Evolutionary conservation across 1,140 invertebrate genomes (phyloP).

Genomic region (Sinonovacula constricta): DNA sequence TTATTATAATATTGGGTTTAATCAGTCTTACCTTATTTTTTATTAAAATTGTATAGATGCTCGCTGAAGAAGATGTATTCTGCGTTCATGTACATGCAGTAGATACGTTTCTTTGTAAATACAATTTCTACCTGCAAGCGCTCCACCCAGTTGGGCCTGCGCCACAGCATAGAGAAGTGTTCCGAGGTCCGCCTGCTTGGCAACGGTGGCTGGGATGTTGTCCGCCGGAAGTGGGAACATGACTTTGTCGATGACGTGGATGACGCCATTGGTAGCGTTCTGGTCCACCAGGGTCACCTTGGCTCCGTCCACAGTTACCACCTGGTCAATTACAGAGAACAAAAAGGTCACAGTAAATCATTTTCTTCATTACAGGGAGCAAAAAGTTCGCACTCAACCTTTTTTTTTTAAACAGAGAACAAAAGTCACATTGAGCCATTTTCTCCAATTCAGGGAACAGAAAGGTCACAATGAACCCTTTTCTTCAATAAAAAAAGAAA

Average conservation of each 20-base stretch:
- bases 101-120: too few relatives aligned
- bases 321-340: conserved; percentile 54
- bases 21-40: too few relatives aligned
- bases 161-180: conserved; percentile 50
- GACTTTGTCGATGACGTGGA: conserved; percentile 73
- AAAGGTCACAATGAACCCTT: too few relatives aligned
- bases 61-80: too few relatives aligned
- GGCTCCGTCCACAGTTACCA: conserved; percentile 75
- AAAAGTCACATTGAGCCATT: not conserved
- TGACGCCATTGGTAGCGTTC: conserved; percentile 76
- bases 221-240: conserved; percentile 52
- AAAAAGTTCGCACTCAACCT: not conserved
- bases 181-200: conserved; percentile 14
- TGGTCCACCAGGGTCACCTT: conserved; percentile 70
- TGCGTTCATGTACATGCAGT: too few relatives aligned
- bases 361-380: too few relatives aligned
- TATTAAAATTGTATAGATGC: too few relatives aligned
- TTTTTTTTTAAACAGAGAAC: not conserved
- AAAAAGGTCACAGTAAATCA: too few relatives aligned
- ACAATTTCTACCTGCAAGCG: conserved; percentile 50
- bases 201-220: conserved; percentile 35
- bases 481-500: too few relatives aligned
- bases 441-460: not conserved
- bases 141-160: conserved; percentile 42
- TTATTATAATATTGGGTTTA: too few relatives aligned